Evolutionary conservation across 2,888 invertebrate genomes (phyloP).

Genomic region (Drosophila demipolita): DNA sequence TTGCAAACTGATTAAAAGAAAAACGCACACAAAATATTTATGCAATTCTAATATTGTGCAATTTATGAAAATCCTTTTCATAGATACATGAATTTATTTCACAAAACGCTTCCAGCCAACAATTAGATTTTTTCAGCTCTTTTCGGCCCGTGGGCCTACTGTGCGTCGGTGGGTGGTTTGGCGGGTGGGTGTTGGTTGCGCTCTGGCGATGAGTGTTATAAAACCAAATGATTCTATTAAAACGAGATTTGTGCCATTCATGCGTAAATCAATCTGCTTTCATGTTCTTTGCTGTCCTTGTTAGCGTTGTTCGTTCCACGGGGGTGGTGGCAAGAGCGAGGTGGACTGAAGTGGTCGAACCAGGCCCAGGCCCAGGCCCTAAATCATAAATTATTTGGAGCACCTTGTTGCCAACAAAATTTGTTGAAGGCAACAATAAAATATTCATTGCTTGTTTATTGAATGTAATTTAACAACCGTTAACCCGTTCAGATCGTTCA

Average conservation of each 20-base stretch:
- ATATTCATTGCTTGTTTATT: slow-evolving; percentile 85
- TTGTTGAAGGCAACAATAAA: slow-evolving; percentile 78
- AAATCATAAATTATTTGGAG: slow-evolving; percentile 70
- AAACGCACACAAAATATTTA: neutral
- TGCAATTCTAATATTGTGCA: neutral
- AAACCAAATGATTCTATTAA: slow-evolving; percentile 80
- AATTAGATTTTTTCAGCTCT: neutral
- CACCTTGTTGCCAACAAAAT: slow-evolving; percentile 56
- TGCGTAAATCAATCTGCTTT: slow-evolving; percentile 77
- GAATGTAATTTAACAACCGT: slow-evolving; percentile 83
- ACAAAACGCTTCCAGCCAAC: neutral
- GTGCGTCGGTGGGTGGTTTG: neutral
- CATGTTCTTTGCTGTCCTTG: slow-evolving; percentile 48
- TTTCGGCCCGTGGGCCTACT: neutral
- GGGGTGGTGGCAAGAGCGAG: neutral
- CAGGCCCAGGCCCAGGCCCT: neutral
- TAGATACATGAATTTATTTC: neutral
- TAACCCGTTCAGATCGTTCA: slow-evolving; percentile 64
- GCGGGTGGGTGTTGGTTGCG: neutral
- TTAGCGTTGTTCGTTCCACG: slow-evolving; percentile 34
- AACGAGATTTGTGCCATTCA: slow-evolving; percentile 77
- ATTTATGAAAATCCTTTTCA: neutral
- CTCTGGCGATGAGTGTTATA: slow-evolving; percentile 54
- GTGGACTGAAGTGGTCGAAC: slow-evolving; percentile 1
- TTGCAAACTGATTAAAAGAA: neutral